phyloP scores from a whole-genome alignment of 2,797 vertebrate species.

The Brachymystax lenok region DNA sequence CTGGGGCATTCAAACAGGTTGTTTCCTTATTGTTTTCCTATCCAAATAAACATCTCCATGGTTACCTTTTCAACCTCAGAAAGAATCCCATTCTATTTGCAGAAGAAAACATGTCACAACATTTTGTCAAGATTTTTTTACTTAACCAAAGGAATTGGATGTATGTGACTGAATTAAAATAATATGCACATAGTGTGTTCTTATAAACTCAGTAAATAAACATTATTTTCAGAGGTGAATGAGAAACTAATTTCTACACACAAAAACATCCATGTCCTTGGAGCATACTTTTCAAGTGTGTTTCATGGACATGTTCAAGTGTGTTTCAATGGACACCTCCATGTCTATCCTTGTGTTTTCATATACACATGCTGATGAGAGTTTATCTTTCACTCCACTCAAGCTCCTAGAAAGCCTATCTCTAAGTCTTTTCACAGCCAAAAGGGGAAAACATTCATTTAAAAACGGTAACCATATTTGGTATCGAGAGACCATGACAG shows the following conservation, averaged over 20 bases:
- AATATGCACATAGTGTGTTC: too few species aligned
- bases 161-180: not conserved
- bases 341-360: slow-evolving; percentile 45
- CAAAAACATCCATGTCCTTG: slow-evolving; percentile 23
- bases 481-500: not conserved
- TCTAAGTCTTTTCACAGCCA: too few species aligned
- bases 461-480: too few species aligned
- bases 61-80: not conserved
- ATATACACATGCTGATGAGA: slow-evolving; percentile 58
- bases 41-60: not conserved
- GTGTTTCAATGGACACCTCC: slow-evolving; percentile 37
- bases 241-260: slow-evolving; percentile 35
- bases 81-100: not conserved
- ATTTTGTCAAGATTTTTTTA: not conserved
- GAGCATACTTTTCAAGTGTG: not conserved
- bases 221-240: too few species aligned
- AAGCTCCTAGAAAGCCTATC: too few species aligned
- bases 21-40: not conserved
- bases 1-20: not conserved
- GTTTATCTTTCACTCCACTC: slow-evolving; percentile 38
- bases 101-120: not conserved
- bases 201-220: too few species aligned
- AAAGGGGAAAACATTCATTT: not conserved
- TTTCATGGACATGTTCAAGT: slow-evolving; percentile 13
- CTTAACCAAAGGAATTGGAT: not conserved